Evolutionary conservation across 1,140 invertebrate genomes (phyloP).

Genomic region (Galendromus occidentalis): DNA sequence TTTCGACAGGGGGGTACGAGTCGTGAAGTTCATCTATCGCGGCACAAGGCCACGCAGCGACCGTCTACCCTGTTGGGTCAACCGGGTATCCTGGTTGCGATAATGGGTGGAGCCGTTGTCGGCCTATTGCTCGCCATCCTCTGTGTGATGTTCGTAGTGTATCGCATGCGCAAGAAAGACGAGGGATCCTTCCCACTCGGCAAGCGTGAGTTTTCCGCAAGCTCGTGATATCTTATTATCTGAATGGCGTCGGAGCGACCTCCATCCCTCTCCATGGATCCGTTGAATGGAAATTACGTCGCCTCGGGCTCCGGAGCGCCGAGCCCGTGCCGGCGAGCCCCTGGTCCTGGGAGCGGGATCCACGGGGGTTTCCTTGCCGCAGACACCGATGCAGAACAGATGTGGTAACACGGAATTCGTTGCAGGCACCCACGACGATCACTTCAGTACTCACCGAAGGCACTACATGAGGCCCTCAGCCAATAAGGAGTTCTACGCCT

Average conservation of each 20-base stretch:
- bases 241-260: too few species aligned
- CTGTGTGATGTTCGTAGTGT: slow-evolving; percentile 97
- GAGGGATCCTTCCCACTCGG: slow-evolving; percentile 94
- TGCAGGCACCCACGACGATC: slow-evolving; percentile 4
- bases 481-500: slow-evolving; percentile 11
- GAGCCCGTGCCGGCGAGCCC: too few species aligned
- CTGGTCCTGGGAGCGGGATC: too few species aligned
- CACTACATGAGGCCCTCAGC: slow-evolving; percentile 11
- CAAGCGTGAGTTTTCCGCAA: slow-evolving; percentile 69
- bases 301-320: too few species aligned
- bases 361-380: too few species aligned
- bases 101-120: slow-evolving; percentile 92
- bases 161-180: slow-evolving; percentile 98
- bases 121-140: slow-evolving; percentile 89
- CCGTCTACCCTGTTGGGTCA: slow-evolving; percentile 25
- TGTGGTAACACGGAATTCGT: too few species aligned
- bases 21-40: neutral
- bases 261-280: too few species aligned
- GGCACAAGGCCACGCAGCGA: neutral
- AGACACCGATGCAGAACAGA: too few species aligned
- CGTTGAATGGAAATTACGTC: too few species aligned
- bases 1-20: neutral
- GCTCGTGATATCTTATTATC: neutral
- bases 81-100: slow-evolving; percentile 42
- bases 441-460: slow-evolving; percentile 10